These are phyloP conservation scores for Sarcophilus harrisii DNA, from an alignment of 2,797 vertebrate genomes.

Conservation along the genomic window DNA sequence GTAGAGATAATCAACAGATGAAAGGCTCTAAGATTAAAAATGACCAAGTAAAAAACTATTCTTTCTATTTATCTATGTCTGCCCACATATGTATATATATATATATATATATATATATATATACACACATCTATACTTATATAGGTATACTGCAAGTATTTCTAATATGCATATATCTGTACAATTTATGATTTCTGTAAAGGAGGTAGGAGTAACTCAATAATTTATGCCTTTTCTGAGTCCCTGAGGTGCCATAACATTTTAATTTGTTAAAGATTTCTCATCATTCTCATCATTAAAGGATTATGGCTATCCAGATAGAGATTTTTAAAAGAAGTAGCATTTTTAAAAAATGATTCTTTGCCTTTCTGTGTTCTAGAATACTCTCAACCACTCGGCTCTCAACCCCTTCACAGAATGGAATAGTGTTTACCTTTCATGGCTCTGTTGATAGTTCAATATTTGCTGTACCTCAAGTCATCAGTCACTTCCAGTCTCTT, in stretches of 20 bases:
- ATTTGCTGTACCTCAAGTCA: constrained; percentile 1
- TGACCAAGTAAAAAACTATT: background rate
- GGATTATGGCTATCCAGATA: constrained; percentile 21
- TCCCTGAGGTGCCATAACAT: background rate
- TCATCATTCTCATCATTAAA: constrained; percentile 1
- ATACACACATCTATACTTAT: too few species aligned
- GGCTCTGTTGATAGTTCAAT: constrained; percentile 19
- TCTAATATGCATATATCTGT: background rate
- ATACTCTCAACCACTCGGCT: background rate
- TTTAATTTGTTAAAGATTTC: background rate
- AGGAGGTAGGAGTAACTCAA: background rate
- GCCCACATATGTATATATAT: background rate
- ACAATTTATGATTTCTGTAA: background rate
- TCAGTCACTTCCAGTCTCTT: constrained; percentile 18
- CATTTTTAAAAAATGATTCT: background rate
- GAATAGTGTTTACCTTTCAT: constrained; percentile 14
- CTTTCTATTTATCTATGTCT: background rate
- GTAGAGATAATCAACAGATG: background rate
- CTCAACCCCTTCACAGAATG: background rate
- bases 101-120: background rate
- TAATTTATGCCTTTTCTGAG: background rate
- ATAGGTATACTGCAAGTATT: background rate
- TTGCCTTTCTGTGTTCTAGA: background rate
- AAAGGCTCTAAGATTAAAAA: background rate
- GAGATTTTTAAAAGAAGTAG: constrained; percentile 30